phyloP scores from a whole-genome alignment of 2,888 invertebrate species.

The Galeopsomyia nigrocyanea region DNA sequence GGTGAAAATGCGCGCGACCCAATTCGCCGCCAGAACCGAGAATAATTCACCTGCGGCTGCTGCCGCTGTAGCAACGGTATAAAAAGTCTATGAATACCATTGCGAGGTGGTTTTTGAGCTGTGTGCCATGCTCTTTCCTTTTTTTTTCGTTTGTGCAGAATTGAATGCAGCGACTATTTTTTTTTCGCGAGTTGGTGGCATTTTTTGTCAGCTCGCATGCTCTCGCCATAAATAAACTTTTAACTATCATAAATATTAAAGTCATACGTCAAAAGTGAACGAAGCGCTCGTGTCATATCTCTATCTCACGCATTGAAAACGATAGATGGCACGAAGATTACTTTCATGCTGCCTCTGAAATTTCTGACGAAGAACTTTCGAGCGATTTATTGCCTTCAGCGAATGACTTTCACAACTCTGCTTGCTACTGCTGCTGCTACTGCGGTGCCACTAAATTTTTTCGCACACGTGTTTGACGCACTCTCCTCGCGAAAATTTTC shows the following conservation, averaged over 20 bases:
- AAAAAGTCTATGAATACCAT: too few relatives aligned
- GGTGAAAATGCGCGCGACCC: too few relatives aligned
- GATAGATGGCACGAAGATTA: conserved; percentile 34
- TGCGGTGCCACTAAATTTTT: too few relatives aligned
- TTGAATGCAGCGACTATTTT: conserved; percentile 8
- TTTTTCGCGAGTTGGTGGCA: too few relatives aligned
- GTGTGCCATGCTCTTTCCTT: too few relatives aligned
- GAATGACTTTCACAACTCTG: conserved; percentile 15
- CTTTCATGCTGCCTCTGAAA: conserved; percentile 16
- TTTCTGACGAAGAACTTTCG: conserved; percentile 28
- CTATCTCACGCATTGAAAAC: conserved; percentile 32
- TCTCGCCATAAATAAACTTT: conserved; percentile 36
- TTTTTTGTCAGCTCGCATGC: too few relatives aligned
- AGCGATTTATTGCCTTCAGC: conserved; percentile 24
- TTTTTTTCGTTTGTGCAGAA: too few relatives aligned
- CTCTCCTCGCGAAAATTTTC: conserved; percentile 9
- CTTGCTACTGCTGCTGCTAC: neutral
- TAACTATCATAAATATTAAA: conserved; percentile 38
- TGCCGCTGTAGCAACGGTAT: too few relatives aligned
- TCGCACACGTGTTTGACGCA: neutral
- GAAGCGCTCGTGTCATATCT: conserved; percentile 15
- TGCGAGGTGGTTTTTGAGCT: too few relatives aligned
- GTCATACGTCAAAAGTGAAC: conserved; percentile 23
- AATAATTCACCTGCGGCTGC: too few relatives aligned
- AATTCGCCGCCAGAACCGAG: too few relatives aligned